These are phyloP conservation scores for Drosophila mimica DNA, from an alignment of 2,888 invertebrate genomes.

Conservation along the genomic window DNA sequence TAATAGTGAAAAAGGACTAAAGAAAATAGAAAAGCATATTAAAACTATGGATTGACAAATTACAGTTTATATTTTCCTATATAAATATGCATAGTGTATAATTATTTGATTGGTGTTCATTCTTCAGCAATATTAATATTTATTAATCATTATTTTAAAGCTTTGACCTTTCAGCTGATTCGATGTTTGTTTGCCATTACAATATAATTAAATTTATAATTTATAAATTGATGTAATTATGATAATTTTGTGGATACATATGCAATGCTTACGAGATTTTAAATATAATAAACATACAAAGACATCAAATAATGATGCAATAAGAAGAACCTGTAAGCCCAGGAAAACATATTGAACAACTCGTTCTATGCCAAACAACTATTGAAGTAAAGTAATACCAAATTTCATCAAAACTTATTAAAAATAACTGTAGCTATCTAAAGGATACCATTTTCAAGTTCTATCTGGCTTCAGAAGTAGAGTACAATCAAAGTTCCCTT, in stretches of 20 bases:
- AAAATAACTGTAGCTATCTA: background rate
- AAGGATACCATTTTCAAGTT: background rate
- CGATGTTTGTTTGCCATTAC: slow-evolving; percentile 12
- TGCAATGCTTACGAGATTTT: background rate
- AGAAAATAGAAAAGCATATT: background rate
- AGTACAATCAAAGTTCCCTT: background rate
- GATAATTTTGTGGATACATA: slow-evolving; percentile 10
- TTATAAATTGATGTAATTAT: slow-evolving; percentile 14
- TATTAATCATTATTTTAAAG: slow-evolving; percentile 10
- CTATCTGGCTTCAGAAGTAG: background rate
- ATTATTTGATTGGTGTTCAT: background rate
- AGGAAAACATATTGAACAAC: background rate
- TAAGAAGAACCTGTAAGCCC: background rate
- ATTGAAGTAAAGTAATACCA: background rate
- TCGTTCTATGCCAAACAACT: background rate
- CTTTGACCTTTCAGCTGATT: slow-evolving; percentile 38
- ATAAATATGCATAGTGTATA: background rate
- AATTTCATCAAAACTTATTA: background rate
- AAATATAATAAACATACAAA: background rate
- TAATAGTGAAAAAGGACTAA: background rate
- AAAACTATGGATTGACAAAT: background rate
- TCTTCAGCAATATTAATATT: background rate
- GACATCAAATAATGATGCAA: background rate
- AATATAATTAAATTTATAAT: slow-evolving; percentile 25
- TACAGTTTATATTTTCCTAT: background rate